These are phyloP conservation scores for Calliopsis andreniformis DNA, from an alignment of 1,140 invertebrate genomes.

Conservation along the genomic window DNA sequence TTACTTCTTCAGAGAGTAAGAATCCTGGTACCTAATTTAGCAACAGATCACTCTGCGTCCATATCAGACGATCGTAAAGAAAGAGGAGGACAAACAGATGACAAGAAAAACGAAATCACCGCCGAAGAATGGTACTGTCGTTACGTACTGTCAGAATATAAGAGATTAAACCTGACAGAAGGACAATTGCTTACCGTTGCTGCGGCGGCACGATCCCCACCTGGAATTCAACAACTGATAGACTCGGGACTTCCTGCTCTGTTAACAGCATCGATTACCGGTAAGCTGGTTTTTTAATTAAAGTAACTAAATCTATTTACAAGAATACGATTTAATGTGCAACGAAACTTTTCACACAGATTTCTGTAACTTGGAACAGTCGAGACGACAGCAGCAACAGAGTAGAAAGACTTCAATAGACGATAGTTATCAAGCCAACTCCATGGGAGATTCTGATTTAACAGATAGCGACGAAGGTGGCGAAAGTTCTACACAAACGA, in stretches of 20 bases:
- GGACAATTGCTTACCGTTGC: constrained; percentile 88
- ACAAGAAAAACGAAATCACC: constrained; percentile 84
- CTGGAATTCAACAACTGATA: constrained; percentile 88
- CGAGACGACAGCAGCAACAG: constrained; percentile 55
- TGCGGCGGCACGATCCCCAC: constrained; percentile 88
- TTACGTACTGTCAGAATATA: constrained; percentile 71
- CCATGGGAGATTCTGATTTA: constrained; percentile 56
- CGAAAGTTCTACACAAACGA: constrained; percentile 57
- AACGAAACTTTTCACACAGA: constrained; percentile 67
- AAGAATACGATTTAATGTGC: not conserved
- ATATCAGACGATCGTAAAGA: constrained; percentile 85
- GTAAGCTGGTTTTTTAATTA: constrained; percentile 39
- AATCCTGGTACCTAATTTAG: constrained; percentile 84
- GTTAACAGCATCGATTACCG: constrained; percentile 83
- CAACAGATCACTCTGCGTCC: constrained; percentile 81
- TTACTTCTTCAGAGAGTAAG: constrained; percentile 88
- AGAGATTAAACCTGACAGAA: constrained; percentile 82
- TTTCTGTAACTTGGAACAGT: constrained; percentile 79
- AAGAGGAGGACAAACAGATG: constrained; percentile 85
- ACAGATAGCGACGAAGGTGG: constrained; percentile 82
- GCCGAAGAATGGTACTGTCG: constrained; percentile 82
- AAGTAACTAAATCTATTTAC: too few relatives aligned
- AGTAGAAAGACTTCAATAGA: constrained; percentile 37
- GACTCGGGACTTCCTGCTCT: constrained; percentile 89
- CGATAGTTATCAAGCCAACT: constrained; percentile 40